Evolutionary conservation across 2,888 invertebrate species (phyloP).

Genomic region (Drosophila bunnanda): DNA sequence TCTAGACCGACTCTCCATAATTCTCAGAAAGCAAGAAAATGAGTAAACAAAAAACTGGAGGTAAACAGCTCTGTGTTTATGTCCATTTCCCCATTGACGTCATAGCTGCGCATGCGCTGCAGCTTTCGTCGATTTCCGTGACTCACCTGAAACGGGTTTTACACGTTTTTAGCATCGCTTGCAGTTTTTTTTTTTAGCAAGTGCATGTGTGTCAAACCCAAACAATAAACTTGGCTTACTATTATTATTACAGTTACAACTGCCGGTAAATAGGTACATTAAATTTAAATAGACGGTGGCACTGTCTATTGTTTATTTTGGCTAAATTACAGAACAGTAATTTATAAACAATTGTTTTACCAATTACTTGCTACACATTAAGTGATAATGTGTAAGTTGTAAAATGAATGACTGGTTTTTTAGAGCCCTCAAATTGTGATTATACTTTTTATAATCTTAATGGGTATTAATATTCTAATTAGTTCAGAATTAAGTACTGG

Average conservation of each 20-base stretch:
- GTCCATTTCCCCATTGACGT: conserved; percentile 36
- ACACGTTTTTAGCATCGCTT: conserved; percentile 12
- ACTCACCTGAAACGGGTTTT: conserved; percentile 38
- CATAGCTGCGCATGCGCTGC: conserved; percentile 45
- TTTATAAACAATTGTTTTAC: not conserved
- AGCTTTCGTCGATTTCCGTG: conserved; percentile 11
- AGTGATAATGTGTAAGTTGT: not conserved
- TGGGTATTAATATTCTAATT: not conserved
- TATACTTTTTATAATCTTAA: not conserved
- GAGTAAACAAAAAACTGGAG: not conserved
- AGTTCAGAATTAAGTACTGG: not conserved
- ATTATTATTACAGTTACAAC: not conserved
- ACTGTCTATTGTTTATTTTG: not conserved
- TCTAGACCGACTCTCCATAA: not conserved
- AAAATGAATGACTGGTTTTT: not conserved
- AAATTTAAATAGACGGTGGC: not conserved
- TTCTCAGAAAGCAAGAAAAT: conserved; percentile 16
- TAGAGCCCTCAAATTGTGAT: not conserved
- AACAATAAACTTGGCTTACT: not conserved
- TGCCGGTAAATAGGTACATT: not conserved
- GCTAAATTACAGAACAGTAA: not conserved
- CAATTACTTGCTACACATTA: not conserved
- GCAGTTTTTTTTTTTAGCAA: conserved; percentile 1
- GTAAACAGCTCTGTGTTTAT: conserved; percentile 5
- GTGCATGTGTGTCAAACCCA: not conserved